Evolutionary conservation across 2,797 vertebrate species (phyloP).

Genomic region (Anolis apletophallus): DNA sequence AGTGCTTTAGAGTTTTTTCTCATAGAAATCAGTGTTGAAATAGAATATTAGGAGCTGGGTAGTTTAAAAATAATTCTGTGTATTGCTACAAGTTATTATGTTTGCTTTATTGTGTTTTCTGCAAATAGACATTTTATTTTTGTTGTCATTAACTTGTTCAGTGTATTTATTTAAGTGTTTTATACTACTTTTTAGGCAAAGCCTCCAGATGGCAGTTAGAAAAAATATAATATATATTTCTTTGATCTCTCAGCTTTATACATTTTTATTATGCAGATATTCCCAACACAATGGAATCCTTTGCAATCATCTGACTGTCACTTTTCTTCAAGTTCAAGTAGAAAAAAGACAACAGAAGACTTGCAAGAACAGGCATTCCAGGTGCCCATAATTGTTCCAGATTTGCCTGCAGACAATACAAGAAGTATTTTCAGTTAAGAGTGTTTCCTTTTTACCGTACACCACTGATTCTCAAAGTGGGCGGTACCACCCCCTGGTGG

Average conservation of each 20-base stretch:
- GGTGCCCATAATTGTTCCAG: constrained; percentile 30
- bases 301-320: constrained; percentile 18
- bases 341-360: constrained; percentile 35
- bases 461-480: too few relatives aligned
- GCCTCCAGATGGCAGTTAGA: not conserved
- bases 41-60: too few relatives aligned
- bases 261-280: constrained; percentile 57
- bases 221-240: not conserved
- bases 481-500: too few relatives aligned
- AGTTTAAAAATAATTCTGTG: too few relatives aligned
- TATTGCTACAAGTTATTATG: too few relatives aligned
- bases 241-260: not conserved
- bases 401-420: constrained; percentile 23
- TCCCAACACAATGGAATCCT: constrained; percentile 49
- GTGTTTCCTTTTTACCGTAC: not conserved
- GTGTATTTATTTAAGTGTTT: not conserved
- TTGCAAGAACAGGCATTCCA: constrained; percentile 45
- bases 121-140: not conserved
- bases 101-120: not conserved
- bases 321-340: constrained; percentile 49
- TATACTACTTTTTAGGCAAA: too few relatives aligned
- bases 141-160: not conserved
- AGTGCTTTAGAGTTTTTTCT: not conserved
- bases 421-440: constrained; percentile 51
- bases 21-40: not conserved